Evolutionary conservation across 2,113 vertebrate species (phyloP).

Genomic region (Okapia johnstoni): DNA sequence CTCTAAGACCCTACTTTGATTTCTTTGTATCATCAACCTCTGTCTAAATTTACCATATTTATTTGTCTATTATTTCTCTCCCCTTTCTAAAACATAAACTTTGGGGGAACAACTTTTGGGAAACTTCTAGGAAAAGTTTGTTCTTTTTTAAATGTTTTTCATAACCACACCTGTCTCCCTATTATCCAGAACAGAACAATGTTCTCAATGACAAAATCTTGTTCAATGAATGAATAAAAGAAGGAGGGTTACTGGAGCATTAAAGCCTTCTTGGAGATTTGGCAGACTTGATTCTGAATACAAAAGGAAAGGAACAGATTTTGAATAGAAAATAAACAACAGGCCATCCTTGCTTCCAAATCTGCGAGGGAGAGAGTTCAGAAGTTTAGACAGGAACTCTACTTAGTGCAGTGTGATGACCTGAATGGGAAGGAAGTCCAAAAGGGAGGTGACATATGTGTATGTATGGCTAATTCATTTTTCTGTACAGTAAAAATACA

Average conservation of each 20-base stretch:
- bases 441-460: neutral
- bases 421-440: neutral
- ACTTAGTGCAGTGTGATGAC: neutral
- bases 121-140: neutral
- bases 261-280: neutral
- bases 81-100: neutral
- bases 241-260: neutral
- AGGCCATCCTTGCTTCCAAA: neutral
- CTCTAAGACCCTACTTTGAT: neutral
- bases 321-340: neutral
- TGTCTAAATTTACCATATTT: neutral
- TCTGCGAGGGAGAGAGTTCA: neutral
- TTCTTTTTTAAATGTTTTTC: neutral
- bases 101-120: neutral
- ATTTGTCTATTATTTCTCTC: neutral
- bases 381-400: neutral
- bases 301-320: neutral
- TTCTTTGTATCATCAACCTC: neutral
- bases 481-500: neutral
- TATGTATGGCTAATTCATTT: neutral
- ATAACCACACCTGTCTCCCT: neutral
- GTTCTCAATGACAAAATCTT: neutral
- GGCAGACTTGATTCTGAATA: neutral
- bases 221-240: neutral
- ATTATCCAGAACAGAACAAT: neutral